Evolutionary conservation across 2,888 invertebrate genomes (phyloP).

Genomic region (Aphelenchoides bicaudatus): DNA sequence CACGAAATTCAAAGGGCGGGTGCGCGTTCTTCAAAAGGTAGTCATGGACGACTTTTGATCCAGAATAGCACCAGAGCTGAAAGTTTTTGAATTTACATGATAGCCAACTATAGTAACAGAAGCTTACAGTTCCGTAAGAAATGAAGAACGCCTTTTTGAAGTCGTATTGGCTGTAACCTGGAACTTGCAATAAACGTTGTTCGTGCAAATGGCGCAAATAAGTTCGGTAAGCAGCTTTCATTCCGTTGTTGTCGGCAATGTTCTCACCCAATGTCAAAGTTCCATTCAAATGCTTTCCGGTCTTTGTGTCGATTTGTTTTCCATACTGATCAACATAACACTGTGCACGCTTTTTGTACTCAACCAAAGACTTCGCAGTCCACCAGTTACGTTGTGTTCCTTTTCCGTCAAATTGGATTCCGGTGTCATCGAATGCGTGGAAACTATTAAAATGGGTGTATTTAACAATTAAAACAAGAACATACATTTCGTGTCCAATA

Average conservation of each 20-base stretch:
- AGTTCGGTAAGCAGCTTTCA: background rate
- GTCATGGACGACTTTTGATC: background rate
- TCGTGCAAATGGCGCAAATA: constrained; percentile 5
- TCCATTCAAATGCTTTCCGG: constrained; percentile 1
- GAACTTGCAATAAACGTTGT: background rate
- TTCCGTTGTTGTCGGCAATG: constrained; percentile 9
- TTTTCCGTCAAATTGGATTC: constrained; percentile 7
- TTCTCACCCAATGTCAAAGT: background rate
- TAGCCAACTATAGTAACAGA: too few relatives aligned
- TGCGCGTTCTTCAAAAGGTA: background rate
- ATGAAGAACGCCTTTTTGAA: constrained; percentile 6
- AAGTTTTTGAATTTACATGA: too few relatives aligned
- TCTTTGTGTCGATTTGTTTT: constrained; percentile 2
- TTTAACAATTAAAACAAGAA: too few relatives aligned
- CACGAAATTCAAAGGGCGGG: too few relatives aligned
- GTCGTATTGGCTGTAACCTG: background rate
- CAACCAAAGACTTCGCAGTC: background rate
- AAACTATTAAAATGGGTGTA: too few relatives aligned
- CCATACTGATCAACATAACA: constrained; percentile 5
- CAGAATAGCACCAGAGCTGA: too few relatives aligned
- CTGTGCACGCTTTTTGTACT: background rate
- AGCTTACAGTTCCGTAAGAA: constrained; percentile 4
- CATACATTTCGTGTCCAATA: too few relatives aligned
- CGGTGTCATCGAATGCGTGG: constrained; percentile 4
- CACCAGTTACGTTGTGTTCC: background rate